phyloP scores from a whole-genome alignment of 2,113 vertebrate genomes.

The Aegithalos caudatus region DNA sequence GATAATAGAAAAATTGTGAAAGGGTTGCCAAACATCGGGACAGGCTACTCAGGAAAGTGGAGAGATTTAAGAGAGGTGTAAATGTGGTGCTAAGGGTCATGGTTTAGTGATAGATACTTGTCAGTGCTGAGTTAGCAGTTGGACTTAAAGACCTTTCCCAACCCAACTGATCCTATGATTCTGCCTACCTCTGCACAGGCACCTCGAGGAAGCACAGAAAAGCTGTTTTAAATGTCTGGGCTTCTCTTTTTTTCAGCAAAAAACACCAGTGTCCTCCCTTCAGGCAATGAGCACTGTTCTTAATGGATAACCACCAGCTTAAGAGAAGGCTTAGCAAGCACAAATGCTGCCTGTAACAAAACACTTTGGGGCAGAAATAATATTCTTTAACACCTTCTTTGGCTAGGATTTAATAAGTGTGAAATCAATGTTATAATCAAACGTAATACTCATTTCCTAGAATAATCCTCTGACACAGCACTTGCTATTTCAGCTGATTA shows the following conservation, averaged over 20 bases:
- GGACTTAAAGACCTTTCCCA: neutral
- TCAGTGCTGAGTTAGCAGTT: neutral
- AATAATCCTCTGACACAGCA: constrained; percentile 55
- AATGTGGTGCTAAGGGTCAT: too few species aligned
- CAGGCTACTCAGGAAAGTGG: neutral
- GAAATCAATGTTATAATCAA: constrained; percentile 63
- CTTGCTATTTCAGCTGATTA: constrained; percentile 45
- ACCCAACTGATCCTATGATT: neutral
- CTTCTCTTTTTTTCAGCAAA: neutral
- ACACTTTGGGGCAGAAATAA: constrained; percentile 8
- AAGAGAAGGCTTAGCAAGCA: constrained; percentile 36
- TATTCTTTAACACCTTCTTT: constrained; percentile 29
- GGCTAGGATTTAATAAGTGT: constrained; percentile 47
- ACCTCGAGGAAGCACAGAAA: neutral
- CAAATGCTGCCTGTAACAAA: constrained; percentile 19
- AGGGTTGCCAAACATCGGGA: neutral
- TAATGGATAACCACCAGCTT: constrained; percentile 27
- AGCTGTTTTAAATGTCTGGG: neutral
- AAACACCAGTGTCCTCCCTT: neutral
- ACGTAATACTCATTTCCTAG: constrained; percentile 5
- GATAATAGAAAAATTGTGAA: neutral
- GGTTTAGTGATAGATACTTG: neutral
- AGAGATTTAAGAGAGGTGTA: neutral
- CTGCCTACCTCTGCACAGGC: neutral
- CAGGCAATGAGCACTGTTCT: neutral